Conservation (phyloP, 1,140 invertebrate genomes). For the Camponotus pennsylvanicus region DNA sequence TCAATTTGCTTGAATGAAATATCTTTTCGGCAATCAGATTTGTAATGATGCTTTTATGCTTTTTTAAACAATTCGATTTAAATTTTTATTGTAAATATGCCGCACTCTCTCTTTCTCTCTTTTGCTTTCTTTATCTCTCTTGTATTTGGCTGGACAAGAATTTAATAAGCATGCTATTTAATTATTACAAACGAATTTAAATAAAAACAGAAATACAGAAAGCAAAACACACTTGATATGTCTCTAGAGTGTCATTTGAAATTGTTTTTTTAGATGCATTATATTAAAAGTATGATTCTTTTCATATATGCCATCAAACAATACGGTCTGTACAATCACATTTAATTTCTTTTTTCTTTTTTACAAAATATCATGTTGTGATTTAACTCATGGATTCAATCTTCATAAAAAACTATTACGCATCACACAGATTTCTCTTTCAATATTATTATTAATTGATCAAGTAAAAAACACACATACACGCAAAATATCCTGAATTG, state of each 20-base stretch:
- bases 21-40: constrained; percentile 12
- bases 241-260: constrained; percentile 49
- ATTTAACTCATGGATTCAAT: constrained; percentile 51
- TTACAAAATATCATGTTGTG: constrained; percentile 63
- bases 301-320: constrained; percentile 36
- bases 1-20: not conserved
- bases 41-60: constrained; percentile 30
- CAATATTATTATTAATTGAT: not conserved
- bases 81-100: constrained; percentile 25
- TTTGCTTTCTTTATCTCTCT: not conserved
- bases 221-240: not conserved
- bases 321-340: constrained; percentile 62
- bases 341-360: constrained; percentile 50
- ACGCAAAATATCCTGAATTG: not conserved
- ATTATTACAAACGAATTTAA: constrained; percentile 27
- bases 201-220: constrained; percentile 32
- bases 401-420: constrained; percentile 45
- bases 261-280: constrained; percentile 26
- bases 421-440: constrained; percentile 12
- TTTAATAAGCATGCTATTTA: constrained; percentile 19
- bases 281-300: constrained; percentile 55
- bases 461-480: not conserved
- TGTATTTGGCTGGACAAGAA: constrained; percentile 11
- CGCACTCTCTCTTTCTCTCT: not conserved
- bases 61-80: constrained; percentile 26